phyloP scores from a whole-genome alignment of 1,140 invertebrate genomes.

The Cylas formicarius region DNA sequence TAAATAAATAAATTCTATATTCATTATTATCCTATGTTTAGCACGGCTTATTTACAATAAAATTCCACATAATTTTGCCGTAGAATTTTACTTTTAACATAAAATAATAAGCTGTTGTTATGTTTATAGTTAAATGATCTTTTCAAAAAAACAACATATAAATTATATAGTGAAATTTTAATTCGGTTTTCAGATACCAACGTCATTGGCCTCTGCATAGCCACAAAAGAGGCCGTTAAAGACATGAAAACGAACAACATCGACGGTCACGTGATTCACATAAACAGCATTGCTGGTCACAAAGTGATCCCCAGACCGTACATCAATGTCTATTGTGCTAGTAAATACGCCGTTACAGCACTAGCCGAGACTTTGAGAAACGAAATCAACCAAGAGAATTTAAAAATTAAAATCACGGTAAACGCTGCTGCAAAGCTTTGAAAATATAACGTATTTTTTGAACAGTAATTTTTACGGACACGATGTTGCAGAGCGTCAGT shows the following conservation, averaged over 20 bases:
- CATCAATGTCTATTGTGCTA: constrained; percentile 51
- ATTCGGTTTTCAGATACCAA: constrained; percentile 5
- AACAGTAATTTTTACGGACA: not conserved
- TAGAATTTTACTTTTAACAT: too few species aligned
- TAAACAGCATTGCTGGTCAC: constrained; percentile 48
- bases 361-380: constrained; percentile 53
- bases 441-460: constrained; percentile 15
- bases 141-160: too few species aligned
- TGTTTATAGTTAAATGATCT: too few species aligned
- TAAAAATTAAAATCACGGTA: constrained; percentile 18
- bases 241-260: constrained; percentile 51
- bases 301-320: constrained; percentile 28
- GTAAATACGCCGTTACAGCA: constrained; percentile 63
- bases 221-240: constrained; percentile 44
- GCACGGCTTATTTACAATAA: too few species aligned
- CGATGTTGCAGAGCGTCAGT: constrained; percentile 46
- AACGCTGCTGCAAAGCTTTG: constrained; percentile 33
- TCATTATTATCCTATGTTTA: not conserved
- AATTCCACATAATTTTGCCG: too few species aligned
- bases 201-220: constrained; percentile 42
- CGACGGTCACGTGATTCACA: constrained; percentile 58
- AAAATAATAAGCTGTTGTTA: too few species aligned
- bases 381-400: constrained; percentile 3
- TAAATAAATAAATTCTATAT: constrained; percentile 4
- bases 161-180: too few species aligned